Evolutionary conservation across 2,888 invertebrate species (phyloP), one percentile per base, ranked within the genome.

Genomic region (Atherix ibis): DNA sequence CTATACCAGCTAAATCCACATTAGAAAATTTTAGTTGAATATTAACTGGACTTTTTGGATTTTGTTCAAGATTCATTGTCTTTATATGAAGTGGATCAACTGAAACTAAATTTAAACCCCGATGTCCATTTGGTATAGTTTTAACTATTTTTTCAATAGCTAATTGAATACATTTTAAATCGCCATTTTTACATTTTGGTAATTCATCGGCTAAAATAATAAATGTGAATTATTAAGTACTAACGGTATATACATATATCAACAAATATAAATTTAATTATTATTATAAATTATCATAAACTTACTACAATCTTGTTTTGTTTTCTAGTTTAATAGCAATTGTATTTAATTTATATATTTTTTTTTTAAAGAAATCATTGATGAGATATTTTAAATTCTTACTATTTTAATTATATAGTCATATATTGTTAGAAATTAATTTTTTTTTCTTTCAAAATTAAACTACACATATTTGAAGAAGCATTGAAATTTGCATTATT

Each of bases 11-110:
- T 8, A 59, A 31, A 12, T 50, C 44, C 4, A 53, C 41, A 30
- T 60, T 48, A 9, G 29, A 46, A 22, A 61, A 55, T 19, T 39
- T 46, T 3, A 61, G 37, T 32, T 54, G 51, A 12, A 60, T 38
- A 40, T 44, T 57, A 2, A 61, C 54, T 0, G 59, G 53, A 44
- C 59, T 56, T 4, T 44, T 41, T 2, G 48, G 42, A 37, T 53
- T 51, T 35, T 48, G 51, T 3, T 43, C 46, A 19, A 61, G 37
- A 4, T 36, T 31, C 13, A 61, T 43, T 29, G 40, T 44, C 5
- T 49, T 53, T 1, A 60, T 42, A 5, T 40, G 48, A 31, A 61
- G 39, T 0, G 61, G 61, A 46, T 60, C 59, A 24, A 57, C 39
- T 2, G 46, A 40, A 3, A 47, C 34, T 2, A 61, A 29, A 16